These are phyloP conservation scores for Adela reaumurella DNA, from an alignment of 2,888 invertebrate species.

Conservation along the genomic window DNA sequence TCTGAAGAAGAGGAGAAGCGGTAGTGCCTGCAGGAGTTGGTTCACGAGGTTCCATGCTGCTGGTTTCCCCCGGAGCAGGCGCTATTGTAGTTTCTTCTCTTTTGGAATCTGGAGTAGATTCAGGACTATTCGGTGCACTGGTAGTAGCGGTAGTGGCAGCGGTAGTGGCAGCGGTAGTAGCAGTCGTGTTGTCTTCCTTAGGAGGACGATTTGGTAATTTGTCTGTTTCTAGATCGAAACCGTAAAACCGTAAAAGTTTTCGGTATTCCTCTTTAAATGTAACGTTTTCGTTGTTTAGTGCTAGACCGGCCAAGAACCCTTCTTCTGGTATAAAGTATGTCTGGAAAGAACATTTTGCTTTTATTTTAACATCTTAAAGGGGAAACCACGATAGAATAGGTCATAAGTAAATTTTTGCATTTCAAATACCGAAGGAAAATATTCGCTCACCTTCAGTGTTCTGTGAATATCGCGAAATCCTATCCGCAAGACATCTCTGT, in stretches of 20 bases:
- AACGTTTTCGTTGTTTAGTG: slow-evolving; percentile 74
- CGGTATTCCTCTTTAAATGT: slow-evolving; percentile 71
- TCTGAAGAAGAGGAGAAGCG: neutral
- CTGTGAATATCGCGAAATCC: slow-evolving; percentile 82
- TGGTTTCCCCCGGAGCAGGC: slow-evolving; percentile 5
- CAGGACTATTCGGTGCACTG: slow-evolving; percentile 16
- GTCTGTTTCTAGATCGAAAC: slow-evolving; percentile 66
- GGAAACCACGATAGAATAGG: no score
- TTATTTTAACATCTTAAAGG: no score
- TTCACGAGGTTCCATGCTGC: slow-evolving; percentile 1
- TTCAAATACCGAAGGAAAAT: no score
- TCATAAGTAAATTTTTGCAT: no score
- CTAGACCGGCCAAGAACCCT: slow-evolving; percentile 77
- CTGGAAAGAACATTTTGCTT: no score
- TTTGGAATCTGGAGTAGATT: slow-evolving; percentile 14
- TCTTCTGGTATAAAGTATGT: slow-evolving; percentile 81
- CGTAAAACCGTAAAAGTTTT: slow-evolving; percentile 71
- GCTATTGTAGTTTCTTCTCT: slow-evolving; percentile 8
- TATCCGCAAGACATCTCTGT: slow-evolving; percentile 68
- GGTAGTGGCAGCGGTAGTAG: no score
- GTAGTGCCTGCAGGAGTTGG: neutral
- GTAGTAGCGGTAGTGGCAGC: no score
- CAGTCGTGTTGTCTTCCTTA: slow-evolving; percentile 17
- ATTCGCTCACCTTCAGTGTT: slow-evolving; percentile 74
- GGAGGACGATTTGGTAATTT: slow-evolving; percentile 26